Evolutionary conservation across 1,140 invertebrate genomes (phyloP), one percentile per base, ranked within the genome.

Genomic region (Anoplophora glabripennis): DNA sequence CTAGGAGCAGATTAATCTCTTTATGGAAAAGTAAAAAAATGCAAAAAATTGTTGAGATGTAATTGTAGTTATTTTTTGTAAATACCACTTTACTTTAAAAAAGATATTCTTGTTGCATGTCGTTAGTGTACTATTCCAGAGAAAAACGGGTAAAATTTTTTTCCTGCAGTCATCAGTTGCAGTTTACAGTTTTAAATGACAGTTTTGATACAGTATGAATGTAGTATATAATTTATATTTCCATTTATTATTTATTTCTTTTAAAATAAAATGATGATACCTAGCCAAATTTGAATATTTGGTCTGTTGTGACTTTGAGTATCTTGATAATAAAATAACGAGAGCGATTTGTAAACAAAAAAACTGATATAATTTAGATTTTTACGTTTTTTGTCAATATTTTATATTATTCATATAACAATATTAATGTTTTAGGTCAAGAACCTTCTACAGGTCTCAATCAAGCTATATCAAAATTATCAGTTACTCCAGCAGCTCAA

Each of bases 401-500:
- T 59, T 41, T 56, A 28, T 3, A 28, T 28, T 28, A 28, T 28
- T 28, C 21, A 3, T 7, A 14, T 36, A 17, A 10, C 14, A 54
- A 14, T 55, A 14, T 4, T 47, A 14, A 14, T 18, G 21, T 72
- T 69, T 55, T 56, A 73, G 72, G 74, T 8, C 76, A 77, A 65
- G 80, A 82, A 62, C 77, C 80, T 38, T 57, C 62, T 12, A 2
- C 71, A 48, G 67, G 33, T 45, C 70, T 51, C 49, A 75, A 47
- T 65, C 72, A 64, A 37, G 76, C 69, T 3, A 72, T 77, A 38
- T 79, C 72, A 68, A 81, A 80, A 65, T 74, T 80, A 60, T 82
- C 79, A 47, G 81, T 84, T n/a, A 85, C 81, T 1, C 80, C 86
- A n/a, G 82, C 85, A 21, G 87, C 87, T 1, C 90, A 92, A 62